Conservation (phyloP, 2,797 vertebrate genomes). For the Okamejei kenojei region DNA sequence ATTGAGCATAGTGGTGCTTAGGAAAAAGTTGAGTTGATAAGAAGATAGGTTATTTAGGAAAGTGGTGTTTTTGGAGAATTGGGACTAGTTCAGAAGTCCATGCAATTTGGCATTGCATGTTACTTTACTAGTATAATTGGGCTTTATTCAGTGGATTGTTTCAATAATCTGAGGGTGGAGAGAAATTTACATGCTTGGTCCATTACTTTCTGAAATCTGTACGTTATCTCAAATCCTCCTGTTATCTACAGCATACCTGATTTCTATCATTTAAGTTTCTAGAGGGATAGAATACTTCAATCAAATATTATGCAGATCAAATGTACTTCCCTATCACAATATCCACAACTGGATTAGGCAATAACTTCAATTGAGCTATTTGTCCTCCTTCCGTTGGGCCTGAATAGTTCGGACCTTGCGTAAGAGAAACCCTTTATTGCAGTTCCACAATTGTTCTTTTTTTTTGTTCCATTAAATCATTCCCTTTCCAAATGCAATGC, state of each 20-base stretch:
- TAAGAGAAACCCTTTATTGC: not conserved
- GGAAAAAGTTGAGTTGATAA: too few species aligned
- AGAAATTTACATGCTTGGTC: not conserved
- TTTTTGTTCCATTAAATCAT: not conserved
- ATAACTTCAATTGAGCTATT: not conserved
- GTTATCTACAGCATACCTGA: not conserved
- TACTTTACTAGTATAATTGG: not conserved
- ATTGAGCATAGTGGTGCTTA: not conserved
- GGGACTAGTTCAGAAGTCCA: not conserved
- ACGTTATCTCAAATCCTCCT: not conserved
- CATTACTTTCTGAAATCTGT: not conserved
- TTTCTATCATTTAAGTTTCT: not conserved
- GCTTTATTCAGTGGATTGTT: not conserved
- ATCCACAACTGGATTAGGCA: not conserved
- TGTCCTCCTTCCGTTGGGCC: not conserved
- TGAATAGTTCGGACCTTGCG: not conserved
- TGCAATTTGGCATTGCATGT: not conserved
- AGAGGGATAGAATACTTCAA: not conserved
- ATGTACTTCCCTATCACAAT: not conserved
- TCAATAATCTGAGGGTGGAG: not conserved
- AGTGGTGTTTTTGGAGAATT: not conserved
- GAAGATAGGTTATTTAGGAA: not conserved
- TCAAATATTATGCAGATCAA: not conserved
- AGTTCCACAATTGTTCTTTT: not conserved
- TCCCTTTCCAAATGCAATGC: not conserved